Evolutionary conservation across 2,113 vertebrate species (phyloP), one percentile per base, ranked within the genome.

Genomic region (Corythaeola cristata): DNA sequence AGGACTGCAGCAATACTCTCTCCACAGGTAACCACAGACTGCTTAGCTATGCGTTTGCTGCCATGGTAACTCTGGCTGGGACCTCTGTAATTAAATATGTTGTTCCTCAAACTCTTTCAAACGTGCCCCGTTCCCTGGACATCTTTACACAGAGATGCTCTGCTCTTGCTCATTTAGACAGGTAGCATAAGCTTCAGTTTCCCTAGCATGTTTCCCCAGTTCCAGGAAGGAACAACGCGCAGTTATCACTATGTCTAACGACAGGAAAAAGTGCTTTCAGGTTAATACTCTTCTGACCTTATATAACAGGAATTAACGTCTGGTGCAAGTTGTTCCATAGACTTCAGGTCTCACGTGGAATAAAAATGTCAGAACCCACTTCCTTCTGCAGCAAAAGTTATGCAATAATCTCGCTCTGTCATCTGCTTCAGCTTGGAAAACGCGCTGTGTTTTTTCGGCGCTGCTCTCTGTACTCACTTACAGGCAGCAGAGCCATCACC

Each of bases 261-360:
- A 94, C 90, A 87, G 86, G 66, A 87, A 64, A 71, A 75, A 72
- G 11, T 0, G 3, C 87, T 94, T 63, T 77, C 52, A 56, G 86
- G 86, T 83, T 63, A 53, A 71, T 63, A n/a, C 37, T 24, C 11
- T 33, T 33, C 95, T 44, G 86, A 47, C 27, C 22, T 87, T 85
- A 75, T 28, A 3, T 49, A 95, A 93, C 60, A 76, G 64, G 89
- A 79, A 91, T 56, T 78, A 92, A 87, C 2, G 2, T 55, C 9
- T 0, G 3, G 52, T 56, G n/a, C 44, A 20, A 59, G 50, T 27
- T 47, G 78, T 74, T 77, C 35, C 0, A 1, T 1, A 4, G 35
- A 77, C 85, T 84, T 84, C 79, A 58, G 62, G 39, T 87, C 86
- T 85, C 39, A 73, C 30, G 28, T 15, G 41, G 66, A 56, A 82